Base-by-base conservation (phyloP, 2,888 invertebrate genomes). In the Apamea sordens region DNA sequence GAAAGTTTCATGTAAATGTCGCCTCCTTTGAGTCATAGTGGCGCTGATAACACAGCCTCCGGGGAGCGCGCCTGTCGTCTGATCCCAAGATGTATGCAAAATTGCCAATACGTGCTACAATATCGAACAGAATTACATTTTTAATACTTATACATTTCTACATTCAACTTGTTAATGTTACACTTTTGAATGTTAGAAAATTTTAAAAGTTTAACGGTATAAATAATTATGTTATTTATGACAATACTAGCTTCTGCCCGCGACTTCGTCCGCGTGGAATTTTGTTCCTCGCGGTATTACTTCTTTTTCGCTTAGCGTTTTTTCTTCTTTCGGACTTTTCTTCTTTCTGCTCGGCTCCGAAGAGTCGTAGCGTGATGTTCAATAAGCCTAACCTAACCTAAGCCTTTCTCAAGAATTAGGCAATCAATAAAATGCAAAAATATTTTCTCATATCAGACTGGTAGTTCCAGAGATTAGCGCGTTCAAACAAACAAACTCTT, bases 31-130 rank as follows among this genome's bases (percentile, higher is more conserved):
- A 87, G 83, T 89, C 88, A 83, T 84, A 89, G 90, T 90, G 84
- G 89, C 74, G 87, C 83, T 84, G 93, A 92, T 92, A 93, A 89
- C 88, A 83, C 80, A 64, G 87, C 88, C 92, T 79, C 89, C 61
- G 69, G 91, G 90, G 92, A 89, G 73, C 80, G 76, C 80, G 83
- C 56, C 82, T 83, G 90, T 86, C 89, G 89, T 89, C 89, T 90
- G 91, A 92, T 92, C 90, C 89, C 79, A 90, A 88, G 87, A 92
- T 92, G 92, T 92, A 92, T 92, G 91, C 91, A 92, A 90, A 92
- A 93, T 93, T 93, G 92, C 90, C 93, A 93, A 94, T 93, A 93
- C 90, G 90, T 90, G 88, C 85, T 85, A 89, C 88, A 91, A 89
- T 89, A 86, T 89, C 84, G 89, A 79, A 83, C 80, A 78, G 86